Evolutionary conservation across 2,797 vertebrate species (phyloP).

Genomic region (Gambusia yucatana): DNA sequence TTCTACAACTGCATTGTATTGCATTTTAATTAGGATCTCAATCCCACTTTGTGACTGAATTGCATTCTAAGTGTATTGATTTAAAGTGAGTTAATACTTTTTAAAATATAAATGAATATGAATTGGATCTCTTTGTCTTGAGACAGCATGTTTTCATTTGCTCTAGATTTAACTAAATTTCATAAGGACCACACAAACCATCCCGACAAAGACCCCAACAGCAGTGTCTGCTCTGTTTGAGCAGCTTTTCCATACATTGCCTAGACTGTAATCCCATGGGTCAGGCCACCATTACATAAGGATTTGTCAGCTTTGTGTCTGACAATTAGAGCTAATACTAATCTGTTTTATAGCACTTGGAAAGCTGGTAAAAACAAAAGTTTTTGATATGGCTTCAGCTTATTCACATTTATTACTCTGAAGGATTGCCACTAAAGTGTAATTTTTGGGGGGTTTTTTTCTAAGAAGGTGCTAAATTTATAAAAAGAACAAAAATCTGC

Average conservation of each 20-base stretch:
- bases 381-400: slow-evolving; percentile 25
- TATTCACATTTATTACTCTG: slow-evolving; percentile 2
- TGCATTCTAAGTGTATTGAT: not conserved
- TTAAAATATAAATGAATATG: not conserved
- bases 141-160: not conserved
- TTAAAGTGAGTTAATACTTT: not conserved
- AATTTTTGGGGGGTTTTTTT: not conserved
- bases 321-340: slow-evolving; percentile 73
- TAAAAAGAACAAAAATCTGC: not conserved
- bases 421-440: not conserved
- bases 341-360: slow-evolving; percentile 64
- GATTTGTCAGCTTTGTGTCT: slow-evolving; percentile 75
- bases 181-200: not conserved
- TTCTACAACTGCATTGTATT: not conserved
- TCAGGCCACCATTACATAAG: slow-evolving; percentile 73
- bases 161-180: not conserved
- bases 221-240: slow-evolving; percentile 52
- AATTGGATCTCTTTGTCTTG: not conserved
- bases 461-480: not conserved
- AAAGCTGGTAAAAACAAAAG: slow-evolving; percentile 59
- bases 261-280: slow-evolving; percentile 69
- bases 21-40: not conserved
- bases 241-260: slow-evolving; percentile 69
- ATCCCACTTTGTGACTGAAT: not conserved
- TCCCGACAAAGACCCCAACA: slow-evolving; percentile 30